Evolutionary conservation across 2,113 vertebrate species (phyloP).

Genomic region (Meles meles): DNA sequence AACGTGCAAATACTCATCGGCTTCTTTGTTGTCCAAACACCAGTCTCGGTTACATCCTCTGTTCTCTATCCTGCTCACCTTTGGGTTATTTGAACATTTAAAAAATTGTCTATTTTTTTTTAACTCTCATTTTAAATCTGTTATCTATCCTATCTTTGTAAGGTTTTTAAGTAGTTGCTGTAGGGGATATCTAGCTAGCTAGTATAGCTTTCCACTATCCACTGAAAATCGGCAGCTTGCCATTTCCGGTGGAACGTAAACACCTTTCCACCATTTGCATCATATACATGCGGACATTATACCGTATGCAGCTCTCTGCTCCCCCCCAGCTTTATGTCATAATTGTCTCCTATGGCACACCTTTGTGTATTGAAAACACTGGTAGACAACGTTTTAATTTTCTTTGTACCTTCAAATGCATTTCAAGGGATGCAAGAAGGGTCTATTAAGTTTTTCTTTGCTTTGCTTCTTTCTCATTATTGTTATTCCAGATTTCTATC

Average conservation of each 20-base stretch:
- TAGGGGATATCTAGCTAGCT: not conserved
- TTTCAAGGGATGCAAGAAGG: not conserved
- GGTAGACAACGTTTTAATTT: not conserved
- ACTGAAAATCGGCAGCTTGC: not conserved
- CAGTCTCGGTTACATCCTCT: not conserved
- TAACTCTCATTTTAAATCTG: not conserved
- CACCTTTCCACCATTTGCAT: too few relatives aligned
- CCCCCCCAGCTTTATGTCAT: not conserved
- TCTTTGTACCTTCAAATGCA: not conserved
- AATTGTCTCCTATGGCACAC: not conserved
- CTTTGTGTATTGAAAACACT: not conserved
- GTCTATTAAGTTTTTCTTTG: not conserved
- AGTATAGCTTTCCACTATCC: not conserved
- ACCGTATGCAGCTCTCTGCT: not conserved
- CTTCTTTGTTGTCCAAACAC: not conserved
- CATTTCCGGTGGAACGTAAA: not conserved
- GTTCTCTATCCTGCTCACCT: not conserved
- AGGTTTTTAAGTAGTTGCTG: not conserved
- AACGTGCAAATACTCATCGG: not conserved
- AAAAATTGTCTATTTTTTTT: not conserved
- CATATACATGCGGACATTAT: not conserved
- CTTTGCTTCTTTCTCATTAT: not conserved
- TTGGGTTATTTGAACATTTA: not conserved
- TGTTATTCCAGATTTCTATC: not conserved
- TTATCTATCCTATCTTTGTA: not conserved